These are phyloP conservation scores for Hydrolagus affinis DNA, from an alignment of 2,113 vertebrate genomes.

Conservation along the genomic window DNA sequence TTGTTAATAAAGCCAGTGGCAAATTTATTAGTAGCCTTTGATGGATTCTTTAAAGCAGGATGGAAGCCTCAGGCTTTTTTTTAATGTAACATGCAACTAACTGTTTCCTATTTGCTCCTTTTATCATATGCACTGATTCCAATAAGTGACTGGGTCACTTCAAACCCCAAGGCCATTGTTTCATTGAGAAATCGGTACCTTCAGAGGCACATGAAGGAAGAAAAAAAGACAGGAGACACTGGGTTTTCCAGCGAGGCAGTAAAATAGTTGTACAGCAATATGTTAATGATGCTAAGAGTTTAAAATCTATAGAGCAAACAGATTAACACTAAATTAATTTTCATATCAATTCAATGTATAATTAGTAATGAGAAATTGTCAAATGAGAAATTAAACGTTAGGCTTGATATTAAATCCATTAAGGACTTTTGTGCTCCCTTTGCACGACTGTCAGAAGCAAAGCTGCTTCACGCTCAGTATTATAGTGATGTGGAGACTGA, in stretches of 20 bases:
- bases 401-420: too few relatives aligned
- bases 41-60: not conserved
- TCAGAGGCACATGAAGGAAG: not conserved
- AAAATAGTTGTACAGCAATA: not conserved
- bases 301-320: not conserved
- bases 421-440: too few relatives aligned
- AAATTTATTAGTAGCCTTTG: not conserved
- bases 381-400: not conserved
- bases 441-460: too few relatives aligned
- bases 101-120: not conserved
- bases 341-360: conserved; percentile 6
- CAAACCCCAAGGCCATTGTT: not conserved
- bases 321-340: conserved; percentile 15
- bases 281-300: not conserved
- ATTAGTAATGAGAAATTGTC: conserved; percentile 14
- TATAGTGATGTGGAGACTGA: too few relatives aligned
- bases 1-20: not conserved
- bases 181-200: not conserved
- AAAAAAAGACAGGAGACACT: not conserved
- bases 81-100: not conserved
- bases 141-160: not conserved
- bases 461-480: too few relatives aligned
- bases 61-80: not conserved
- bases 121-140: not conserved
- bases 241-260: not conserved